Percentiles rank a stretch among this genome's conserved stretches.
These are phyloP conservation scores for Druon quercuslanigerum DNA, from an alignment of 1,140 invertebrate genomes.

Conservation along the genomic window DNA sequence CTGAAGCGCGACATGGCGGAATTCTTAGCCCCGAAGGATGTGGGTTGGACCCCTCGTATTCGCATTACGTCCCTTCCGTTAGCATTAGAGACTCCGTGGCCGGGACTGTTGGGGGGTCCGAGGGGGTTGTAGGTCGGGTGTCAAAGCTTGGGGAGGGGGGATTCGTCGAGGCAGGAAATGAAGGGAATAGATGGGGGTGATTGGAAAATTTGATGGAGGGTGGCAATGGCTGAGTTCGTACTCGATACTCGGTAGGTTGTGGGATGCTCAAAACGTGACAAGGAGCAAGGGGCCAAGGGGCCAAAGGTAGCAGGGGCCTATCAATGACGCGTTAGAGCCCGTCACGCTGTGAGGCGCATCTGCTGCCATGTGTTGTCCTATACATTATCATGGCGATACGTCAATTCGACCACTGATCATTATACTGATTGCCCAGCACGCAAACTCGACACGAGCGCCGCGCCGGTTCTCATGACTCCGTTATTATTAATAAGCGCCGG, in stretches of 20 bases:
- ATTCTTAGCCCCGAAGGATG: constrained; percentile 59
- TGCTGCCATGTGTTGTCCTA: constrained; percentile 62
- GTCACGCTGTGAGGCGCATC: constrained; percentile 66
- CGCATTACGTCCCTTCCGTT: constrained; percentile 70
- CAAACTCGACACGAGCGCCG: constrained; percentile 47
- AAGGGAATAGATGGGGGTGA: constrained; percentile 67
- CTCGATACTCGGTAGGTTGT: constrained; percentile 18
- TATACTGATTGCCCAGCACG: constrained; percentile 63
- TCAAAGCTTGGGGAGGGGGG: constrained; percentile 41
- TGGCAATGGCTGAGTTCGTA: constrained; percentile 48
- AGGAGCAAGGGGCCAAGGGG: constrained; percentile 39
- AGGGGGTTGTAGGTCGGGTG: constrained; percentile 27
- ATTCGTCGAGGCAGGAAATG: constrained; percentile 66
- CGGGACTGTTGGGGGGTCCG: constrained; percentile 32
- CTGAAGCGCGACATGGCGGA: constrained; percentile 57
- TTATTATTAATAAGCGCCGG: constrained; percentile 62
- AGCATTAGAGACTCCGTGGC: constrained; percentile 49
- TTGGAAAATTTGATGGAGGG: constrained; percentile 74
- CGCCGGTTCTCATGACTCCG: constrained; percentile 54
- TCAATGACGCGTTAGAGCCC: constrained; percentile 70
- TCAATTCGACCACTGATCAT: constrained; percentile 68
- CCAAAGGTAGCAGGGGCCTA: constrained; percentile 52
- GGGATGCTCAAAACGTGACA: constrained; percentile 22
- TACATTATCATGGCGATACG: constrained; percentile 67
- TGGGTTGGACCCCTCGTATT: constrained; percentile 64